Conservation (phyloP, 2,888 invertebrate species). For the Pristionchus arcanus region DNA sequence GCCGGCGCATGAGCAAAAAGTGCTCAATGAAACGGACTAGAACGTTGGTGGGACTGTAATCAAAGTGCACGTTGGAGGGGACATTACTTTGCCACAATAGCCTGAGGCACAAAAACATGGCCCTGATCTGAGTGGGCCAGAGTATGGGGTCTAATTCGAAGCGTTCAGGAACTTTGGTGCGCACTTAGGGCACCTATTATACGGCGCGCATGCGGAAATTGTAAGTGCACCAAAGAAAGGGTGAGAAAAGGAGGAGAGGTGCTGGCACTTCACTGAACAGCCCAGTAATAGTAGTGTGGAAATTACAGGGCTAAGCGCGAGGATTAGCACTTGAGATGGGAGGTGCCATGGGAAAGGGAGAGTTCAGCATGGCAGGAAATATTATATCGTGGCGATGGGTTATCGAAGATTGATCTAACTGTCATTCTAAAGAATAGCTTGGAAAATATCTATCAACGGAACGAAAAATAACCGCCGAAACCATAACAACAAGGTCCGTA, state of each 20-base stretch:
- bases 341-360: neutral
- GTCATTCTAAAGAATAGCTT: too few species aligned
- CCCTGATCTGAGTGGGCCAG: neutral
- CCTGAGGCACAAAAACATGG: neutral
- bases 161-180: neutral
- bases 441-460: neutral
- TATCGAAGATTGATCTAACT: too few species aligned
- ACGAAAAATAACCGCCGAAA: too few species aligned
- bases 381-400: too few species aligned
- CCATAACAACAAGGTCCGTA: too few species aligned
- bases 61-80: neutral
- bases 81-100: neutral
- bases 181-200: neutral
- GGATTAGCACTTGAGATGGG: neutral
- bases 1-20: neutral
- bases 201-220: neutral
- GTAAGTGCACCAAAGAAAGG: neutral
- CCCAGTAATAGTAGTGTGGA: neutral
- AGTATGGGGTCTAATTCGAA: neutral
- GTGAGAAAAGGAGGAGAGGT: neutral
- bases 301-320: conserved; percentile 1
- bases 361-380: neutral
- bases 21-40: neutral
- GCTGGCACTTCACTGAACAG: neutral
- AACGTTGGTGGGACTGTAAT: neutral